A percentile compares a stretch with the other conserved stretches of the same genome.
Evolutionary conservation across 2,113 vertebrate genomes (phyloP).

Genomic region (Chroicocephalus ridibundus): DNA sequence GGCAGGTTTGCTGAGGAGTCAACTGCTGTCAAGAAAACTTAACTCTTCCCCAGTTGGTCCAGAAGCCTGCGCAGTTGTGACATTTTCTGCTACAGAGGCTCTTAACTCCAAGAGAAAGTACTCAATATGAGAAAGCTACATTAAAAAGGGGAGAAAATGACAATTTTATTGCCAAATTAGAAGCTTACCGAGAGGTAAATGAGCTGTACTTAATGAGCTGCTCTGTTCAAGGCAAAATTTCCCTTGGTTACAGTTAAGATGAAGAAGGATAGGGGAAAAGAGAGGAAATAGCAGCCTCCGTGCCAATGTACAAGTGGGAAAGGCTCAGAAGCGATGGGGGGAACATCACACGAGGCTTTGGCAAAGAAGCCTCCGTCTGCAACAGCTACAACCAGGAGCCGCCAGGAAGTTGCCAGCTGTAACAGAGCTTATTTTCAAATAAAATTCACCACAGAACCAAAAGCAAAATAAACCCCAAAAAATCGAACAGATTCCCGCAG

Average conservation of each 20-base stretch:
- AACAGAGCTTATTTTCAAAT: slow-evolving; percentile 47
- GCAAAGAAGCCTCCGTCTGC: not conserved
- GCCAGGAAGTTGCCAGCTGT: slow-evolving; percentile 3
- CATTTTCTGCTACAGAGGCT: not conserved
- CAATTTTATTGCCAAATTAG: slow-evolving; percentile 46
- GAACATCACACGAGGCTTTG: not conserved
- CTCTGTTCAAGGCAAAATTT: slow-evolving; percentile 15
- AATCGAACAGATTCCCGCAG: not conserved
- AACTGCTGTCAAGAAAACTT: not conserved
- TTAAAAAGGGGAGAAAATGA: not conserved
- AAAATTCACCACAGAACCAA: slow-evolving; percentile 30
- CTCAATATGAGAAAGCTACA: not conserved
- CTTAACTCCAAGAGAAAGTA: not conserved
- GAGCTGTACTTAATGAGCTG: not conserved
- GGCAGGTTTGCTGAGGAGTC: not conserved
- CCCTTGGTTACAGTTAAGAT: slow-evolving; percentile 6
- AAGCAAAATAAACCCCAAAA: not conserved
- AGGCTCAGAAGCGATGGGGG: slow-evolving; percentile 28
- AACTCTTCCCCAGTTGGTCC: not conserved
- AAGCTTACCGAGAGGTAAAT: not conserved
- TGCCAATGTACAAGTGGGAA: not conserved
- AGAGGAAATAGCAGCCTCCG: not conserved
- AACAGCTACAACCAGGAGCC: slow-evolving; percentile 41
- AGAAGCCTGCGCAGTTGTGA: not conserved
- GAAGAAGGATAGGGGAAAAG: not conserved